Evolutionary conservation across 2,113 vertebrate species (phyloP), one percentile per base, ranked within the genome.

Genomic region (Phasianus colchicus): DNA sequence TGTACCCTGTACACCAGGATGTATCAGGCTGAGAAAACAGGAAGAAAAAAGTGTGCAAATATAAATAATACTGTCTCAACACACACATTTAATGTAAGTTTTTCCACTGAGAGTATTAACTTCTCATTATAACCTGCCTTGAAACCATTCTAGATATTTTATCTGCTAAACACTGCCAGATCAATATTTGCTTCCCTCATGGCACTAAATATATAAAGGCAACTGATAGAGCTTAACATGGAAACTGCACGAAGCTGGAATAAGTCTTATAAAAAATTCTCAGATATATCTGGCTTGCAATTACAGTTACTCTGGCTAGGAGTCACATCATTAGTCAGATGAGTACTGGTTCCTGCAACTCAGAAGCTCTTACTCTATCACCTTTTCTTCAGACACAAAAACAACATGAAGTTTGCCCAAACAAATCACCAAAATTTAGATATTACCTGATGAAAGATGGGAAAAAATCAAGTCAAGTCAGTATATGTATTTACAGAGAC

Each of bases 1-100:
- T 3, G 25, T 24, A 38, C 9, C 6, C 42, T 2, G 1, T 29
- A 36, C 29, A 32, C 6, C 20, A 1, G 0, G 0, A 25, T 32
- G 48, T 32, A 25, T 6, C 32, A 55, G 69, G 27, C 47, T 22
- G 42, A 74, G 40, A 34, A 22, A 64, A 3, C 19, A 45, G 7
- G 0, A 4, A 48, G 66, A 42, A 29, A 47, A 42, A 9, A 32
- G 27, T 0, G 18, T 20, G 48, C 27, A 18, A 32, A 9, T 18
- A n/a, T 0, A 20, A 27, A 16, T 38, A 63, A 54, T 30, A 17
- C 5, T 54, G 52, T 54, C 25, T 54, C 52, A 52, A 45, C 32
- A 47, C 27, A 61, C 20, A 13, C 20, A 12, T 14, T 6, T 3
- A 13, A 58, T 11, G 40, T 10, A 70, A 42, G 9, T 34, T 13